These are phyloP conservation scores for Choreutis nemorana DNA, from an alignment of 2,888 invertebrate species.

Conservation along the genomic window DNA sequence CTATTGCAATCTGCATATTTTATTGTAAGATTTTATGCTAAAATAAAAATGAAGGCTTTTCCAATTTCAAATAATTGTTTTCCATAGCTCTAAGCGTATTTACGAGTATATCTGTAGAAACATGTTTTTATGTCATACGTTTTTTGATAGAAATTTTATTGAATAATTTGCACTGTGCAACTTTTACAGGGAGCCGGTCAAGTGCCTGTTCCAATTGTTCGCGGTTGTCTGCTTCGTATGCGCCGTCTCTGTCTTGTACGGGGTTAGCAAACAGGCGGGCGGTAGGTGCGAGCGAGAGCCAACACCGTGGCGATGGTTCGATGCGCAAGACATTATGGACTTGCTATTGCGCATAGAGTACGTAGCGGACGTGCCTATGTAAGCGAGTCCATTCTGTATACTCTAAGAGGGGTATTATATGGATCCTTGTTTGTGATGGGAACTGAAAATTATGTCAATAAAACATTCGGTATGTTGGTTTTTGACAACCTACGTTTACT, in stretches of 20 bases:
- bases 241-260: conserved; percentile 34
- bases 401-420: too few relatives aligned
- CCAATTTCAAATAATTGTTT: too few relatives aligned
- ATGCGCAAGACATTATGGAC: conserved; percentile 43
- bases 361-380: conserved; percentile 55
- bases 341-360: conserved; percentile 45
- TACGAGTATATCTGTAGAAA: conserved; percentile 9
- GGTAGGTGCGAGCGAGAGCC: conserved; percentile 17
- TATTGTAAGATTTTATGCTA: too few relatives aligned
- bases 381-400: too few relatives aligned
- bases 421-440: too few relatives aligned
- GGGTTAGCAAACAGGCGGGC: too few relatives aligned
- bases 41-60: too few relatives aligned
- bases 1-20: too few relatives aligned
- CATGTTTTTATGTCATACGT: conserved; percentile 18
- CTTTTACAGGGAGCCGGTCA: conserved; percentile 50
- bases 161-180: conserved; percentile 23
- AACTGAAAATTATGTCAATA: too few relatives aligned
- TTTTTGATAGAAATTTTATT: not conserved
- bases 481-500: too few relatives aligned
- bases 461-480: too few relatives aligned
- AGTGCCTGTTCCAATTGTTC: conserved; percentile 48
- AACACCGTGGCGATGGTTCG: conserved; percentile 46
- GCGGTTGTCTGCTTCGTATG: conserved; percentile 44
- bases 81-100: conserved; percentile 4